phyloP scores from a whole-genome alignment of 2,888 invertebrate genomes.

The Campoletis raptor region DNA sequence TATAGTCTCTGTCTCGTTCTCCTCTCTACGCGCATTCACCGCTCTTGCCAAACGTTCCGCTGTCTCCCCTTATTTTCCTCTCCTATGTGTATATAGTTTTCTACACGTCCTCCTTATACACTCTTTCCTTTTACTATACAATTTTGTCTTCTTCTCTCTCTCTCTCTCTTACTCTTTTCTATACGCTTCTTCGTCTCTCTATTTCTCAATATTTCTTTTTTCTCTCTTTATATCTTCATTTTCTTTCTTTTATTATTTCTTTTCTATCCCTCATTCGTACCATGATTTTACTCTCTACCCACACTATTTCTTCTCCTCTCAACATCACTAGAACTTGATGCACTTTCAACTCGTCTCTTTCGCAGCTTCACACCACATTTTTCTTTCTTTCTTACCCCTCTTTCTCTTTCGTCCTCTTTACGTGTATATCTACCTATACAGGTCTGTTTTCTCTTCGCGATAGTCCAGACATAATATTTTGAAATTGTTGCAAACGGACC shows the following conservation, averaged over 20 bases:
- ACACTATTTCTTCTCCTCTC: background rate
- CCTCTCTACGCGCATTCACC: constrained; percentile 48
- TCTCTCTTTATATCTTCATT: constrained; percentile 52
- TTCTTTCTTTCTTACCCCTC: constrained; percentile 46
- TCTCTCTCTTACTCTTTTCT: background rate
- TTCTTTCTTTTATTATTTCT: constrained; percentile 5
- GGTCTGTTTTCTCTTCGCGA: background rate
- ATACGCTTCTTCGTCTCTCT: constrained; percentile 5
- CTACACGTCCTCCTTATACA: constrained; percentile 35
- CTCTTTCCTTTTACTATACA: constrained; percentile 28
- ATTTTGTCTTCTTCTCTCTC: constrained; percentile 50
- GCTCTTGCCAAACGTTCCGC: constrained; percentile 56
- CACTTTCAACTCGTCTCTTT: constrained; percentile 35
- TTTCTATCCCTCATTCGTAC: constrained; percentile 13
- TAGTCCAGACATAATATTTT: background rate
- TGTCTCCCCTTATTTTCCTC: constrained; percentile 48
- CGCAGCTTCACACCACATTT: constrained; percentile 37
- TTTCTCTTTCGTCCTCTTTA: constrained; percentile 20
- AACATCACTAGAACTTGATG: constrained; percentile 17
- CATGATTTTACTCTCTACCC: constrained; percentile 11
- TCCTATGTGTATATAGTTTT: constrained; percentile 20
- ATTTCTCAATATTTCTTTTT: background rate
- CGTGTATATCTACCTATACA: background rate
- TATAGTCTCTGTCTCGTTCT: constrained; percentile 57
- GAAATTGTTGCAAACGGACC: background rate